phyloP scores from a whole-genome alignment of 2,797 vertebrate species.

The Enteromius fasciolatus region DNA sequence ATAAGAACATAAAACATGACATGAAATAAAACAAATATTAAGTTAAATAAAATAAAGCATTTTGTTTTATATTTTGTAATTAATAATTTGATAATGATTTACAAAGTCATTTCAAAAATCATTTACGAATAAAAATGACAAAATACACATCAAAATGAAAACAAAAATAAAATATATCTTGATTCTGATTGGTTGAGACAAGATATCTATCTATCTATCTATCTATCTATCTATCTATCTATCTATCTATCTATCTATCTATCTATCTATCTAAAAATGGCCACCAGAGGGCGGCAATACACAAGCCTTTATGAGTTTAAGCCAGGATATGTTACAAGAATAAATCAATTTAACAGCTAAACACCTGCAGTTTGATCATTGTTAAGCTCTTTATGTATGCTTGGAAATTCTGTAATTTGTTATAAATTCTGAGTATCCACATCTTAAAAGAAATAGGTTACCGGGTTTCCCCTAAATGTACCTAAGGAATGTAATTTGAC shows the following conservation, averaged over 20 bases:
- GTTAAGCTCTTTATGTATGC: too few relatives aligned
- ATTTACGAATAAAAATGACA: too few relatives aligned
- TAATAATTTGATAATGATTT: too few relatives aligned
- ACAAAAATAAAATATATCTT: too few relatives aligned
- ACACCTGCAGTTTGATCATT: background rate
- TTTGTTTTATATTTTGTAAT: too few relatives aligned
- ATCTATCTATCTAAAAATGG: background rate
- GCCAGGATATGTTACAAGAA: background rate
- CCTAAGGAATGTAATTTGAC: background rate
- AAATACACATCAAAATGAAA: too few relatives aligned
- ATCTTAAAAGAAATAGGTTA: background rate
- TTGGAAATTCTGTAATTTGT: background rate
- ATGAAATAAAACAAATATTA: too few relatives aligned
- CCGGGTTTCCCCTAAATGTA: background rate
- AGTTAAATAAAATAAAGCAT: too few relatives aligned
- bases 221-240: background rate
- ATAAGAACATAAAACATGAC: too few relatives aligned
- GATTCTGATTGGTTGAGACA: too few relatives aligned
- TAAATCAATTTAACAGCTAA: background rate
- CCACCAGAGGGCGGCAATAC: conserved; percentile 26
- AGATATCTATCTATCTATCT: background rate
- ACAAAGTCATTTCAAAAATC: too few relatives aligned
- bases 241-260: background rate
- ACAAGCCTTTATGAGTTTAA: background rate
- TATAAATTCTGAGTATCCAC: background rate